phyloP scores from a whole-genome alignment of 35 echinoderm and acorn worm species.

The Apostichopus parvimensis region DNA sequence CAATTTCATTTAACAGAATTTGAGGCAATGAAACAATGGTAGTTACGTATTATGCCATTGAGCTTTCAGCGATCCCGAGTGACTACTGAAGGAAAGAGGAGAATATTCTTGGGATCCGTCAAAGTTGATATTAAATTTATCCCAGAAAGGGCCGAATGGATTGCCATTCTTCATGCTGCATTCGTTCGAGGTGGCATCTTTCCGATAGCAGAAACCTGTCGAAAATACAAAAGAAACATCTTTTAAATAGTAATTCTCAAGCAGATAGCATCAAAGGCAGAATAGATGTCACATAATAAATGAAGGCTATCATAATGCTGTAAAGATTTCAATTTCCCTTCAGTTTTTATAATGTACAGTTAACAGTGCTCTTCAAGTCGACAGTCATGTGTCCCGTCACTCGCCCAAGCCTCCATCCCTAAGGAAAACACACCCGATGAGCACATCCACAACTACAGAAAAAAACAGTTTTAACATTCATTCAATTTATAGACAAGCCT shows the following conservation, averaged over 20 bases:
- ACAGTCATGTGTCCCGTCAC: too few relatives aligned
- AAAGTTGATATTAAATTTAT: constrained; percentile 94
- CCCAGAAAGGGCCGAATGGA: constrained; percentile 98
- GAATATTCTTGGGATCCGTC: constrained; percentile 68
- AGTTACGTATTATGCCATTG: constrained; percentile 81
- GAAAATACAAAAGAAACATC: neutral
- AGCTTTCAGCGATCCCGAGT: constrained; percentile 8
- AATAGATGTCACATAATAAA: too few relatives aligned
- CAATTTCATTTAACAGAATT: neutral
- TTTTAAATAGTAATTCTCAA: neutral
- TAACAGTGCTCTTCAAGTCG: too few relatives aligned
- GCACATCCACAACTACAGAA: too few relatives aligned
- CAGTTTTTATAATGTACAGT: too few relatives aligned
- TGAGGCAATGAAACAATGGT: neutral
- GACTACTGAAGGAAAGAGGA: constrained; percentile 51
- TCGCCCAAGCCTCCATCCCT: too few relatives aligned
- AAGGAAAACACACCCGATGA: too few relatives aligned
- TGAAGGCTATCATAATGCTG: too few relatives aligned
- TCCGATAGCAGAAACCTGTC: constrained; percentile 82
- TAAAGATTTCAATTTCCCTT: too few relatives aligned
- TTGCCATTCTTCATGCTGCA: constrained; percentile 98
- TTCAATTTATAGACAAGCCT: too few relatives aligned
- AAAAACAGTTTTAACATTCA: too few relatives aligned
- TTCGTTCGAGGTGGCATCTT: constrained; percentile 45
- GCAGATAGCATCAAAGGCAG: too few relatives aligned